Base-by-base conservation (phyloP, 2,113 vertebrate genomes). In the Pollachius pollachius region DNA sequence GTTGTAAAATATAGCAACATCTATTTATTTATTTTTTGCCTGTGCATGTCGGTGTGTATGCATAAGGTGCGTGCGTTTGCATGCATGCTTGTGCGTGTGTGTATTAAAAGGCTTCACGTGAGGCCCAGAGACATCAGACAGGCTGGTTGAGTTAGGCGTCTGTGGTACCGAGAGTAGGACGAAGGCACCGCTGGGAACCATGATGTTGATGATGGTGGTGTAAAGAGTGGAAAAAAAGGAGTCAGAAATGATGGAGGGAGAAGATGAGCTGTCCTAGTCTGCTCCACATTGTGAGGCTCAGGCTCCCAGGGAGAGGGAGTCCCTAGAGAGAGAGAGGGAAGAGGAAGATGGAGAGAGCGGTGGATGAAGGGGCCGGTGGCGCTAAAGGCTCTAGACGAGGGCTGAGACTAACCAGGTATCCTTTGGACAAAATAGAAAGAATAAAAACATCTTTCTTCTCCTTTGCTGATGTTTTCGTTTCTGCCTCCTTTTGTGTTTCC, bases 381-480 rank as follows among this genome's bases (percentile, higher is more conserved):
- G 12, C 23, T 12, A 67, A 74, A 74, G 70, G 74, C 73, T 77
- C 77, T 81, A 73, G 79, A 90, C 90, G 90, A 91, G 85, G 69
- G 88, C 81, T 90, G 92, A 93, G 81, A 74, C 85, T 88, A 88
- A 86, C 88, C 92, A 92, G 92, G 87, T 88, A 72, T 86, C 84
- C 74, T 80, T 58, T 66, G 78, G 81, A 21, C 78, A 78, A 87
- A 81, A 85, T 85, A 34, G 6, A 34, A 34, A 34, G 30, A 34
- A 34, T 5, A 34, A 34, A 34, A 34, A 7, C 4, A 85, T 81
- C 84, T 89, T 15, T 57, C 4, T 63, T 67, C 80, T 80, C 67
- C 65, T 64, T 71, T 73, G 64, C 68, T 72, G 30, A 34, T 69
- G 70, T 19, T 64, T 70, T 68, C 68, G 23, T 74, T 76, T 68